Percentiles rank a stretch among this genome's conserved stretches.
Conservation (phyloP, 2,797 vertebrate genomes). For the Parambassis ranga region DNA sequence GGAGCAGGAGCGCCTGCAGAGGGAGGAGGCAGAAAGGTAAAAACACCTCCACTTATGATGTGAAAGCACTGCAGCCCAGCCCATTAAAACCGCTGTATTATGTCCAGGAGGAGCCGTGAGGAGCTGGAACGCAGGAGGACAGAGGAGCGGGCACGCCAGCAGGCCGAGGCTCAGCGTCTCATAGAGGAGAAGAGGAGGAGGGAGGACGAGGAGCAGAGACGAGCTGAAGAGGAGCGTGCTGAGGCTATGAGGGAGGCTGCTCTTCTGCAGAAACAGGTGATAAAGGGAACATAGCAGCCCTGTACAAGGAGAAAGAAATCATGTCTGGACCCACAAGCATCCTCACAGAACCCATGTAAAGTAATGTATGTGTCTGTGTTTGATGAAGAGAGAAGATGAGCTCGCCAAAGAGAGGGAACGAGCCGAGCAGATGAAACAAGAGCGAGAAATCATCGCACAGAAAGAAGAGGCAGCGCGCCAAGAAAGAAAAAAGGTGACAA, state of each 20-base stretch:
- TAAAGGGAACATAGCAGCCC: too few relatives aligned
- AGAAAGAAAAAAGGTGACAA: conserved; percentile 91
- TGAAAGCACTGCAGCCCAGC: background rate
- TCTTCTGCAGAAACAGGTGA: conserved; percentile 87
- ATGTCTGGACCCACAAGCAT: too few relatives aligned
- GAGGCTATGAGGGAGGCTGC: conserved; percentile 83
- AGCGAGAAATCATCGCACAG: conserved; percentile 88
- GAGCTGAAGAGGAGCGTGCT: conserved; percentile 82
- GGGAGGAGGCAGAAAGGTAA: conserved; percentile 61
- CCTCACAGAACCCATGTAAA: too few relatives aligned
- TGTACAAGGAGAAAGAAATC: too few relatives aligned
- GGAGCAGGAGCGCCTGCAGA: conserved; percentile 82
- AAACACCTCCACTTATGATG: background rate
- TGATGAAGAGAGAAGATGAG: conserved; percentile 87
- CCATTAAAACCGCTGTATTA: background rate
- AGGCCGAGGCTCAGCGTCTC: conserved; percentile 81
- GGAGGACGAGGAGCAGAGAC: conserved; percentile 81
- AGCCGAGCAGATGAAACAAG: conserved; percentile 80
- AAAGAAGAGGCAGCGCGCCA: conserved; percentile 91
- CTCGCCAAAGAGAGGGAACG: conserved; percentile 81
- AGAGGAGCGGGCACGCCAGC: conserved; percentile 82
- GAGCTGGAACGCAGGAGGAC: conserved; percentile 82
- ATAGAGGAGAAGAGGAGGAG: conserved; percentile 80
- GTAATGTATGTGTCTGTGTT: background rate
- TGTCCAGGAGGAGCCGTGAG: conserved; percentile 82